These are phyloP conservation scores for Axis porcinus DNA, from an alignment of 2,113 vertebrate species.

Conservation along the genomic window DNA sequence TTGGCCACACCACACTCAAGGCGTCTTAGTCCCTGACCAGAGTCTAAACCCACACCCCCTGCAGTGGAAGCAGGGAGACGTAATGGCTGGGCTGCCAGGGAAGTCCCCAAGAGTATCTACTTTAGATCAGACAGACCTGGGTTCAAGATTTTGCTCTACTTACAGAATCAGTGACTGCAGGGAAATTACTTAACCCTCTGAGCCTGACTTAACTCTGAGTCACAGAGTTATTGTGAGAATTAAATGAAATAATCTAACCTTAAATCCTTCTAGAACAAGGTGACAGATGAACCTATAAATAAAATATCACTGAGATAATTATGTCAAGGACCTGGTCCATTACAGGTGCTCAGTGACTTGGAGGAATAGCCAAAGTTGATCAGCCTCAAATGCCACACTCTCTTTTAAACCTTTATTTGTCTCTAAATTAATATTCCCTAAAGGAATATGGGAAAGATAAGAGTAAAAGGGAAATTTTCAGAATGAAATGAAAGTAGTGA, in stretches of 20 bases:
- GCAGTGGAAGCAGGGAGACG: not conserved
- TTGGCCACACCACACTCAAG: not conserved
- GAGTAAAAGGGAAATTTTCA: not conserved
- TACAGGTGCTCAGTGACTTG: not conserved
- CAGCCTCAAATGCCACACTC: not conserved
- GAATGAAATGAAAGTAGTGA: not conserved
- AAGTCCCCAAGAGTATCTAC: not conserved
- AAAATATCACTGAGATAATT: not conserved
- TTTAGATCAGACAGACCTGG: not conserved
- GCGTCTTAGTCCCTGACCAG: not conserved
- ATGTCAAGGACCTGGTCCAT: not conserved
- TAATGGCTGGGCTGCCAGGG: not conserved
- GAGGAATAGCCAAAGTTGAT: not conserved
- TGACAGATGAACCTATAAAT: not conserved
- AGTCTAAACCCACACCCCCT: not conserved
- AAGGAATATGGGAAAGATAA: not conserved
- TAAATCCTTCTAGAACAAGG: constrained; percentile 17
- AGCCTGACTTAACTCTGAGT: not conserved
- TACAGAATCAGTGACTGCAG: constrained; percentile 17
- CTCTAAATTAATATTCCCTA: not conserved
- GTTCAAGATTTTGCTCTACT: not conserved
- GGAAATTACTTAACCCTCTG: not conserved
- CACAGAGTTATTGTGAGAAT: not conserved
- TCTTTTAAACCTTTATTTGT: not conserved
- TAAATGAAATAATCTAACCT: constrained; percentile 13